phyloP scores from a whole-genome alignment of 2,113 vertebrate genomes.

The Poicephalus gulielmi region DNA sequence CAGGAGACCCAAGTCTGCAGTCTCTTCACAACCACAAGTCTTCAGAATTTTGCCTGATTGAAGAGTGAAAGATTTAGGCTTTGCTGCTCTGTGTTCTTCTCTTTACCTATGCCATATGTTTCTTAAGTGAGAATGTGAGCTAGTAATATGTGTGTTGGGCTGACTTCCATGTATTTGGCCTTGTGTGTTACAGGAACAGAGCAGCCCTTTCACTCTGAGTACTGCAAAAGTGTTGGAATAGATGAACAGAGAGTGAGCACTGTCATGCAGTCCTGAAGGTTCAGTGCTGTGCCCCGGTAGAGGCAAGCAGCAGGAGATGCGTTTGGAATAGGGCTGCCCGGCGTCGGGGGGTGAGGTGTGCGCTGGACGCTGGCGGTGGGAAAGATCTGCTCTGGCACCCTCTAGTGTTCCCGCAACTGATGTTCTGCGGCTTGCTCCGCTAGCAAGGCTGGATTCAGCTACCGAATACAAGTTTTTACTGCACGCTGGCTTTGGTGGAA shows the following conservation, averaged over 20 bases:
- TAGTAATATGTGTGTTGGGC: not conserved
- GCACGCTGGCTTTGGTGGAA: fast-evolving
- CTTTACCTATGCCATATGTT: not conserved
- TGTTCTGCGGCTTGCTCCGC: not conserved
- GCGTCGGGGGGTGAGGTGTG: not conserved
- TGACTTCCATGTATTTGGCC: not conserved
- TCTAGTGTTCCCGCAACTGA: constrained; percentile 3
- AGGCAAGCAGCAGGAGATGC: not conserved
- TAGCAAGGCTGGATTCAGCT: not conserved
- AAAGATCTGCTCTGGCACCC: constrained; percentile 35
- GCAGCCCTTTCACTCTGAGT: not conserved
- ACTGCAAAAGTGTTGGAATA: not conserved
- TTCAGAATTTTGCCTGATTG: not conserved
- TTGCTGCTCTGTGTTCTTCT: fast-evolving
- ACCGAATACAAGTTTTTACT: not conserved
- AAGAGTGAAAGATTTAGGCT: not conserved
- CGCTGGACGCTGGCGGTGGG: not conserved
- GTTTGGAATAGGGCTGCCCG: not conserved
- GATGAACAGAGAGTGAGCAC: not conserved
- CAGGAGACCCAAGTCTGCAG: constrained; percentile 6
- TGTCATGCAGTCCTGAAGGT: fast-evolving
- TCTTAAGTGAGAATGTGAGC: not conserved
- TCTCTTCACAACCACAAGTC: constrained; percentile 9
- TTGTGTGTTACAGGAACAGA: not conserved
- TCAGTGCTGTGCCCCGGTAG: not conserved